These are phyloP conservation scores for Drosophila anomelani DNA, from an alignment of 2,888 invertebrate species.

Conservation along the genomic window DNA sequence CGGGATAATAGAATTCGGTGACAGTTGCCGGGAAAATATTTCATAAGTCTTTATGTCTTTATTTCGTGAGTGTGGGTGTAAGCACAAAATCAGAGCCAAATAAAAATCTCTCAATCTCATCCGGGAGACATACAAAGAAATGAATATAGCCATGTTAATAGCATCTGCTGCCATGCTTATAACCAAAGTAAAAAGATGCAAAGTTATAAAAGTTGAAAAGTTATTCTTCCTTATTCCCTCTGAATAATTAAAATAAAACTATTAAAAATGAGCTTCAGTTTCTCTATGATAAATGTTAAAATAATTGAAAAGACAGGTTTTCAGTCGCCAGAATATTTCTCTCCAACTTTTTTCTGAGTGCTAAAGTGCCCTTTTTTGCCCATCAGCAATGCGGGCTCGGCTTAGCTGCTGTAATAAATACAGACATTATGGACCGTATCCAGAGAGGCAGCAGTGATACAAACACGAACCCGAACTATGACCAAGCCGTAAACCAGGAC, in stretches of 20 bases:
- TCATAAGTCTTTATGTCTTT: slow-evolving; percentile 69
- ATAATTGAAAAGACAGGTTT: no score
- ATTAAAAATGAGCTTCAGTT: background rate
- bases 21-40: slow-evolving; percentile 36
- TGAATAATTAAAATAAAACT: background rate
- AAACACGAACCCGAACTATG: slow-evolving; percentile 35
- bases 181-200: no score
- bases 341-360: background rate
- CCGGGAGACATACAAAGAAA: background rate
- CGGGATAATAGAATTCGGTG: slow-evolving; percentile 34
- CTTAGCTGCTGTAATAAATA: slow-evolving; percentile 65
- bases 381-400: slow-evolving; percentile 47
- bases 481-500: slow-evolving; percentile 59
- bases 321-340: no score
- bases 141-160: slow-evolving; percentile 25
- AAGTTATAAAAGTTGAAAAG: no score
- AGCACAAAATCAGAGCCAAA: slow-evolving; percentile 60
- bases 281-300: background rate
- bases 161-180: no score
- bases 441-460: background rate
- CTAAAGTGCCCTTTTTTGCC: slow-evolving; percentile 42
- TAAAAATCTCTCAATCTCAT: slow-evolving; percentile 50
- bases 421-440: slow-evolving; percentile 53
- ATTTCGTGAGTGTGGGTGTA: slow-evolving; percentile 38
- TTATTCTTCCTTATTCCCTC: no score